A percentile compares a stretch with the other conserved stretches of the same genome.
These are phyloP conservation scores for Premnoplex brunnescens DNA, from an alignment of 2,797 vertebrate genomes.

Conservation along the genomic window DNA sequence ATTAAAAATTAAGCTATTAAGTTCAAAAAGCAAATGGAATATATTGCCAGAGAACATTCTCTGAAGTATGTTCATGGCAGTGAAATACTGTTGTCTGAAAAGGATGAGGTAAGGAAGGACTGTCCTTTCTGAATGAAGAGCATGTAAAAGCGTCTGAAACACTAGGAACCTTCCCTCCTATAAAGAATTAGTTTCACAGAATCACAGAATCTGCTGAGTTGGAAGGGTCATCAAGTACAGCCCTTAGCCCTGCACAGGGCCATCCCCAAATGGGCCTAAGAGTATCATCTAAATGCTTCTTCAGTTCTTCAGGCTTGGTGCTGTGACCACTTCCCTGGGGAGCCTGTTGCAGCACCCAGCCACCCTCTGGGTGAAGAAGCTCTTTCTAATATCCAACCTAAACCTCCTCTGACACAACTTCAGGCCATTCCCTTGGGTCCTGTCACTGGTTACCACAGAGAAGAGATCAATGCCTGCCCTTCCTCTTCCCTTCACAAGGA, in stretches of 20 bases:
- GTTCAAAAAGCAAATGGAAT: neutral
- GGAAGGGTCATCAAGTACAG: neutral
- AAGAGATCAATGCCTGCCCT: neutral
- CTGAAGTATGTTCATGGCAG: neutral
- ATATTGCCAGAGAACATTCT: neutral
- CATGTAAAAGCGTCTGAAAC: neutral
- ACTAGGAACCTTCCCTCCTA: neutral
- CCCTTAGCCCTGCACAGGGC: neutral
- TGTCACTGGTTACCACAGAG: neutral
- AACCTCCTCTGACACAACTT: neutral
- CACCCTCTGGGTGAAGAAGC: no score
- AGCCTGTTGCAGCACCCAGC: neutral
- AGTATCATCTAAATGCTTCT: neutral
- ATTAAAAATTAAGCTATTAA: neutral
- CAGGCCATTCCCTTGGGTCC: neutral
- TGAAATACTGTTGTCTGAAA: neutral
- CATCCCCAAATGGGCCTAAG: neutral
- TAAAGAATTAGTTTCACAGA: neutral
- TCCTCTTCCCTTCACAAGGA: neutral
- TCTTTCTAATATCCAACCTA: neutral
- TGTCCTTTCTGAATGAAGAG: neutral
- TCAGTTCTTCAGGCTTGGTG: neutral
- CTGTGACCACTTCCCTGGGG: neutral
- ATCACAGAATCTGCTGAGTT: neutral
- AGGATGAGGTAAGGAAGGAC: neutral